These are phyloP conservation scores for Micrasema minimum DNA, from an alignment of 1,140 invertebrate genomes.

Conservation along the genomic window DNA sequence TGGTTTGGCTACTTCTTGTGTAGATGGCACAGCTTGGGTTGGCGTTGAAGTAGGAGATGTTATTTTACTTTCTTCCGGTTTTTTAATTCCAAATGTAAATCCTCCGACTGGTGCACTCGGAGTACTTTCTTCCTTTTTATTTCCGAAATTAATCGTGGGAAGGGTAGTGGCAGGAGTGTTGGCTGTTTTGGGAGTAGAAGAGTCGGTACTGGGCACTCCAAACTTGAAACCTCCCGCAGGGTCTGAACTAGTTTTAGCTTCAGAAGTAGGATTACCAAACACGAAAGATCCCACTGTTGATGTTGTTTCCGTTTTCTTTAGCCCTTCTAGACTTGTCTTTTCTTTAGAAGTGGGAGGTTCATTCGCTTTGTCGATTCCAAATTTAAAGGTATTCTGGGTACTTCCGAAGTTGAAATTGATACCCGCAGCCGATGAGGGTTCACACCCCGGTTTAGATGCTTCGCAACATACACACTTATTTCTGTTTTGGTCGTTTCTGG, in stretches of 20 bases:
- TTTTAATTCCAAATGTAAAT: conserved; percentile 26
- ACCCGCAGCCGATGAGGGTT: conserved; percentile 38
- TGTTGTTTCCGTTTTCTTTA: neutral
- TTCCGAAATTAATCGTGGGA: conserved; percentile 26
- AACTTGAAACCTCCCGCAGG: conserved; percentile 38
- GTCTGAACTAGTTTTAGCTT: neutral
- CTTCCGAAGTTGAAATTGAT: conserved; percentile 47
- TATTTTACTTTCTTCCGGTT: conserved; percentile 34
- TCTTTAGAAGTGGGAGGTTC: neutral
- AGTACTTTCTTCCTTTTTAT: conserved; percentile 16
- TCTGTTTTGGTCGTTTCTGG: conserved; percentile 69
- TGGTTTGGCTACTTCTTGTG: too few relatives aligned
- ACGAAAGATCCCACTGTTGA: conserved; percentile 4
- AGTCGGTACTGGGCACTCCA: conserved; percentile 35
- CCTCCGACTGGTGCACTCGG: neutral
- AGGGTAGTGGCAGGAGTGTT: neutral
- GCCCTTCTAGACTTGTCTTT: neutral
- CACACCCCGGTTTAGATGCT: conserved; percentile 69
- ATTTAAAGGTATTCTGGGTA: conserved; percentile 39
- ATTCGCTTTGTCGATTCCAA: conserved; percentile 48
- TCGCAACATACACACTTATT: conserved; percentile 77
- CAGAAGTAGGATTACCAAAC: conserved; percentile 27
- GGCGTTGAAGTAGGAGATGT: conserved; percentile 36
- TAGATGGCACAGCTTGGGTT: conserved; percentile 42
- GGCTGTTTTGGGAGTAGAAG: neutral